Evolutionary conservation across 2,113 vertebrate genomes (phyloP), one percentile per base, ranked within the genome.

Genomic region (Actenoides hombroni): DNA sequence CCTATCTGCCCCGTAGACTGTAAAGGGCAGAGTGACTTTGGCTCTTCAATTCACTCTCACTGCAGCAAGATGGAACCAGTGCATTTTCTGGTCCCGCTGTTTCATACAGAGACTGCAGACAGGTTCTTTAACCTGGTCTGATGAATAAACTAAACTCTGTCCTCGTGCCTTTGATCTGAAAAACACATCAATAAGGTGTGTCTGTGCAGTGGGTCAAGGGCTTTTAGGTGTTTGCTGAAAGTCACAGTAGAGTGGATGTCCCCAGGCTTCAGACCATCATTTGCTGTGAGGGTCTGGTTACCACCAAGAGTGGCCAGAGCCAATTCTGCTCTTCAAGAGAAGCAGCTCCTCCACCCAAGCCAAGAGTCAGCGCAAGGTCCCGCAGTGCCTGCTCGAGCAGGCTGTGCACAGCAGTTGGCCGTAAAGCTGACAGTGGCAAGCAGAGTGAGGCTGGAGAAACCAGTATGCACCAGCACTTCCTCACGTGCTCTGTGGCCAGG

Each of bases 11-110:
- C 49, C 64, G 46, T 39, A 59, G 76, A 57, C 33, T 71, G 54
- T 48, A 33, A 78, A 87, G 60, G 86, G 57, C 83, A 68, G 64
- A 67, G 83, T 59, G 93, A 84, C 89, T 92, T 86, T 68, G 78
- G 23, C 51, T 88, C 16, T 70, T 82, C 54, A 83, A 3, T 74
- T 93, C 90, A 15, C 46, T 83, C 71, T 86, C n/a, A 11, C 83
- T n/a, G 51, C 83, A 88, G 79, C 75, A 76, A 74, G 76, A 18
- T 67, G 65, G 78, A 90, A 87, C 28, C 64, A 37, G 65, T 81
- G 67, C 37, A 3, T 81, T 92, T 83, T 78, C 56, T 91, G 84
- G 35, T 70, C 77, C 64, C 26, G 2, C 57, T 69, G 17, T 67
- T 20, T 46, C 26, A 31, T n/a, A 24, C 31, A 31, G 64, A 61